Evolutionary conservation across 1,140 invertebrate species (phyloP), one percentile per base, ranked within the genome.

Genomic region (Lepidurus apus): DNA sequence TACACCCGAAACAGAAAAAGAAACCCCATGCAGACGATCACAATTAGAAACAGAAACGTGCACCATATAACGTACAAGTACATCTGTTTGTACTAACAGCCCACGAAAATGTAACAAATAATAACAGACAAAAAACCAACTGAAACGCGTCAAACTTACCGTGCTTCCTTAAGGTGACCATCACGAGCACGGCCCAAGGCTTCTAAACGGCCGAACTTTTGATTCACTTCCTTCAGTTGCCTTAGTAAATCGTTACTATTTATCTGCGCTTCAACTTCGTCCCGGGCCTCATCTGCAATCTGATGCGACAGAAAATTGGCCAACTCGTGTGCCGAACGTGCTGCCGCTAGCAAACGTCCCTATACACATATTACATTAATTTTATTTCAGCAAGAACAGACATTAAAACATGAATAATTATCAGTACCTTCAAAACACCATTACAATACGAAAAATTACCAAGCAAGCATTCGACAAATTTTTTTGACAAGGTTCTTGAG

Each of bases 291-390:
- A 10, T 74, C 43, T 9, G 42, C 42, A 10, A 79, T 42, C 7
- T 74, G 78, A n/a, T 75, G 34, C n/a, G 24, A 42, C 1, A 79
- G 65, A 45, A 75, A 74, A 34, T 79, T 73, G 7, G 74, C 53
- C 45, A 79, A 74, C n/a, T 79, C 78, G 1, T 79, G 74, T 8
- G 78, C 43, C 7, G 78, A 79, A 42, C 78, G 78, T 34, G 73
- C 74, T n/a, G 73, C 47, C 26, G 78, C 78, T 13, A 79, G 42
- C 74, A 74, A 45, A 26, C 74, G 78, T 11, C 65, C 74, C 78
- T 79, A 24, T 11, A 79, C 3, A 74, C 10, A 42, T 10, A 34
- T 9, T 17, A 75, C 4, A 43, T 42, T 42, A 34, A 24, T 13
- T 75, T 75, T 6, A 17, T 8, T 75, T 75, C 11, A 26, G 10